Percentiles rank a stretch among this genome's conserved stretches.
These are phyloP conservation scores for Aelia acuminata DNA, from an alignment of 2,888 invertebrate species.

Conservation along the genomic window DNA sequence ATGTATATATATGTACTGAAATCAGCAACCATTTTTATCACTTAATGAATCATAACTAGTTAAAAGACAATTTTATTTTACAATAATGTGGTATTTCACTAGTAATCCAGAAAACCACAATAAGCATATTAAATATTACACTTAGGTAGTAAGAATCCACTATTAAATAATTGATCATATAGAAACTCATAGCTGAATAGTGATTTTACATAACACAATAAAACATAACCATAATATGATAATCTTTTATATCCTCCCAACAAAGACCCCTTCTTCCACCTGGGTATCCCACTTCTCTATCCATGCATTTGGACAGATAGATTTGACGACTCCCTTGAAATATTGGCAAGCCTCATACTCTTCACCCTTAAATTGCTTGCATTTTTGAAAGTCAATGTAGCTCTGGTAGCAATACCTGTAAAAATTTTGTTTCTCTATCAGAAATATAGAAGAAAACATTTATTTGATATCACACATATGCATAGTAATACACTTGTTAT, in stretches of 20 bases:
- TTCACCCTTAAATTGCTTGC: constrained; percentile 90
- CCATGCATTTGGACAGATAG: constrained; percentile 91
- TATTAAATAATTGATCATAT: not conserved
- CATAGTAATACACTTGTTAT: not conserved
- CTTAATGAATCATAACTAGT: too few species aligned
- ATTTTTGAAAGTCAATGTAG: constrained; percentile 93
- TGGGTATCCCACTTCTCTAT: constrained; percentile 91
- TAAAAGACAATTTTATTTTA: not conserved
- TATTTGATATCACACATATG: not conserved
- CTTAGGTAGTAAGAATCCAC: not conserved
- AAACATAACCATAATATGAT: not conserved
- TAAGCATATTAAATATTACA: not conserved
- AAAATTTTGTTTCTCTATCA: not conserved
- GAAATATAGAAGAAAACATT: not conserved
- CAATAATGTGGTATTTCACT: not conserved
- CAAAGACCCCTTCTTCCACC: constrained; percentile 82
- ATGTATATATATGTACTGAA: too few species aligned
- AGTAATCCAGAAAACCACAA: not conserved
- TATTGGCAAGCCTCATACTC: constrained; percentile 91
- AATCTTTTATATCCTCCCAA: constrained; percentile 77
- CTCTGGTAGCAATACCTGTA: constrained; percentile 91
- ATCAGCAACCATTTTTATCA: too few species aligned
- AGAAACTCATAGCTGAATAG: not conserved
- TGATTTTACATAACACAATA: not conserved
- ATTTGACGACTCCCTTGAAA: constrained; percentile 85